Evolutionary conservation across 2,113 vertebrate species (phyloP).

Genomic region (Aldabrachelys gigantea): DNA sequence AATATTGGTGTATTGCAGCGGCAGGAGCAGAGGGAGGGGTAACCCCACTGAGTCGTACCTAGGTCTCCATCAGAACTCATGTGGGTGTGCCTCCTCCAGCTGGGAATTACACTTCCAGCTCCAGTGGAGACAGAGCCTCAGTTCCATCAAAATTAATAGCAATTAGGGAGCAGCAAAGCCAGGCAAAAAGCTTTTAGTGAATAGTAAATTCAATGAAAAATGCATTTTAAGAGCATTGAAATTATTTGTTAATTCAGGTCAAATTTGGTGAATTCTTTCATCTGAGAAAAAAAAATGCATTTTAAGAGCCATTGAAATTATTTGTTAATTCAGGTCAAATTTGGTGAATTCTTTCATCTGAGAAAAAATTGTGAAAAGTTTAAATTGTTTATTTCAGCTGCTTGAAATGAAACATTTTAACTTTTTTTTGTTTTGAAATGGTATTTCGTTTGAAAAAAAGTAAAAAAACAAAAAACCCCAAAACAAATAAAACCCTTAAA

Average conservation of each 20-base stretch:
- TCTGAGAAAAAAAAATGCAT: too few species aligned
- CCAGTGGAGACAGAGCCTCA: not conserved
- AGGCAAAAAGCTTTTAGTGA: not conserved
- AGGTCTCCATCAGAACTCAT: not conserved
- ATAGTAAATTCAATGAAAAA: not conserved
- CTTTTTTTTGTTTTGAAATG: not conserved
- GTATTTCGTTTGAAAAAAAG: not conserved
- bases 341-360: too few species aligned
- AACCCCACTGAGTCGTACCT: not conserved
- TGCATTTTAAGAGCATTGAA: not conserved
- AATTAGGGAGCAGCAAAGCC: not conserved
- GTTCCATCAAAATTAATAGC: not conserved
- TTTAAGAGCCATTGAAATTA: too few species aligned
- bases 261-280: not conserved
- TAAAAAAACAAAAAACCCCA: too few species aligned
- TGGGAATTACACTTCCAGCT: not conserved
- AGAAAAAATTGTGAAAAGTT: not conserved
- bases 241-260: not conserved
- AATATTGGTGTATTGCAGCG: not conserved
- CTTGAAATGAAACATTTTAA: not conserved
- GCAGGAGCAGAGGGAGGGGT: too few species aligned
- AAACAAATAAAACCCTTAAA: too few species aligned
- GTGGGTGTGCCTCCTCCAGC: not conserved
- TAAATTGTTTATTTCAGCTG: not conserved
- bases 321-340: too few species aligned